Conservation (phyloP, 2,797 vertebrate species). For the Uromys caudimaculatus region DNA sequence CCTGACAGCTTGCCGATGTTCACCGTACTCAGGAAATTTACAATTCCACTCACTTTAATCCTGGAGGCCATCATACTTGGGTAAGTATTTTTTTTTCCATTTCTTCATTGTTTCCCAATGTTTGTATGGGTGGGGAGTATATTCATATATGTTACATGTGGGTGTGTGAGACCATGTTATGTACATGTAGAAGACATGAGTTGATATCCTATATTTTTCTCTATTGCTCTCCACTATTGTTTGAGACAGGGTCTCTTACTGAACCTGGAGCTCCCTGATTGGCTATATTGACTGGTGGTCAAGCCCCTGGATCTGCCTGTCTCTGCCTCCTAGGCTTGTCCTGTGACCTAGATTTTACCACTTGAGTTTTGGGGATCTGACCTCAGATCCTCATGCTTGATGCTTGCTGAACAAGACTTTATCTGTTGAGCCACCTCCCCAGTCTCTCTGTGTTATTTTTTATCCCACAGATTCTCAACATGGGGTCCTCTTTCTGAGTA, state of each 20-base stretch:
- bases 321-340: not conserved
- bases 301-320: not conserved
- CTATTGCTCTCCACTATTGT: not conserved
- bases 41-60: slow-evolving; percentile 94
- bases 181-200: not conserved
- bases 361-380: not conserved
- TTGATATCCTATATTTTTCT: not conserved
- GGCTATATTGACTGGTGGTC: not conserved
- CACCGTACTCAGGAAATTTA: slow-evolving; percentile 96
- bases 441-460: not conserved
- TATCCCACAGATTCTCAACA: not conserved
- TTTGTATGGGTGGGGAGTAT: not conserved
- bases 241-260: not conserved
- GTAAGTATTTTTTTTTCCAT: slow-evolving; percentile 84
- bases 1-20: slow-evolving; percentile 96
- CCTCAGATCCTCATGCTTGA: not conserved
- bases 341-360: not conserved
- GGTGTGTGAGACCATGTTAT: not conserved
- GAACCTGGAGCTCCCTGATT: not conserved
- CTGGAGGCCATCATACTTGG: slow-evolving; percentile 93
- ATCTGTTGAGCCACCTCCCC: not conserved
- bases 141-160: not conserved
- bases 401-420: not conserved
- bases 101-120: not conserved
- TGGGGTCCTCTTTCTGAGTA: not conserved